phyloP scores from a whole-genome alignment of 2,888 invertebrate genomes.

The Brachyopa scutellaris region DNA sequence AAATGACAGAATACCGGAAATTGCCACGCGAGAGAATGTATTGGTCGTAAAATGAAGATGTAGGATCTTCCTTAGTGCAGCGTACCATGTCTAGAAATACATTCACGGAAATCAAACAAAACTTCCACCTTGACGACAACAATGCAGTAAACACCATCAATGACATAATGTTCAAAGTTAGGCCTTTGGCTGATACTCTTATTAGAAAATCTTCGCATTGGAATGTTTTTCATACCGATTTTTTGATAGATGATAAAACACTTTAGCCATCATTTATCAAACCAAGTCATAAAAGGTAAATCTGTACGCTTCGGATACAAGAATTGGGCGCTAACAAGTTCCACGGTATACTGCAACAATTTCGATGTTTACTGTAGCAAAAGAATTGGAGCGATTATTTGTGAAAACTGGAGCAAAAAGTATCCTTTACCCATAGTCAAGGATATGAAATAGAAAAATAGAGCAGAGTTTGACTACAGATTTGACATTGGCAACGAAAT shows the following conservation, averaged over 20 bases:
- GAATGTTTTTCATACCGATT: no score
- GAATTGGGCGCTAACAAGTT: conserved; percentile 5
- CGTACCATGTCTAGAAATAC: background rate
- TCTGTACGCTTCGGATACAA: no score
- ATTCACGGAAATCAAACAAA: background rate
- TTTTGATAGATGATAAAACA: no score
- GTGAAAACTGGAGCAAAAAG: background rate
- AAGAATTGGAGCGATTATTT: background rate
- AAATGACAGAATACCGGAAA: no score
- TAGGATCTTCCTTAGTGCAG: background rate
- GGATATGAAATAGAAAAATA: background rate
- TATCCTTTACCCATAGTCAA: no score
- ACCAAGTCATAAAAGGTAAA: background rate
- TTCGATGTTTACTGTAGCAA: no score
- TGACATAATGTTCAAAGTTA: conserved; percentile 2
- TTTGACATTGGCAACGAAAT: no score
- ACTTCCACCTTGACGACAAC: no score
- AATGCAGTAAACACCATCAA: no score
- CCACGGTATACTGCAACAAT: background rate
- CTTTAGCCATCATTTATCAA: background rate
- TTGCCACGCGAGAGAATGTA: no score
- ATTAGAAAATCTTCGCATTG: background rate
- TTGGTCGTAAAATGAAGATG: no score
- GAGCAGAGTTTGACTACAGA: conserved; percentile 11
- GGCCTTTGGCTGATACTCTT: background rate